Evolutionary conservation across 2,797 vertebrate species (phyloP).

Genomic region (Enteromius trimaculatus): DNA sequence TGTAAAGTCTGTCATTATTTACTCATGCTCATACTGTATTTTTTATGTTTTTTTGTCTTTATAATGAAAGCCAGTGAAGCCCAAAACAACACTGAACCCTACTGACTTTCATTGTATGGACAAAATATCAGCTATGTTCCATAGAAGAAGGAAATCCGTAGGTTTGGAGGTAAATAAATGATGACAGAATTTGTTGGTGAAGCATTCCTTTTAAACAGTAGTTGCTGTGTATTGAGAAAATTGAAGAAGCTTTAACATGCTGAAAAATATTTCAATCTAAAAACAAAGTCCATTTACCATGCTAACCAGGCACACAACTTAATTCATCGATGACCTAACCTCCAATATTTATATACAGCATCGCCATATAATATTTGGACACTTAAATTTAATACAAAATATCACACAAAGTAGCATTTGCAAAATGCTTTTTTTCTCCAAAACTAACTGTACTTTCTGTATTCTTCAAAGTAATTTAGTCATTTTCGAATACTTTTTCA

Average conservation of each 20-base stretch:
- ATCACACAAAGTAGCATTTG: conserved; percentile 10
- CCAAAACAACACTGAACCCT: background rate
- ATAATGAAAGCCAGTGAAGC: background rate
- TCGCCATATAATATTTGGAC: conserved; percentile 13
- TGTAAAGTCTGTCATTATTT: background rate
- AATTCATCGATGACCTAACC: conserved; percentile 1
- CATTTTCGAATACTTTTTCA: background rate
- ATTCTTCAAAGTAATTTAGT: background rate
- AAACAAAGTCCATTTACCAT: conserved; percentile 3
- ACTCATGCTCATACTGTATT: background rate
- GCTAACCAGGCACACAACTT: background rate
- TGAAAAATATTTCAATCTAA: background rate
- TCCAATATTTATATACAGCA: background rate
- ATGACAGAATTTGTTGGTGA: conserved; percentile 1
- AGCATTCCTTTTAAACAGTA: background rate
- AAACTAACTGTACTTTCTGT: background rate
- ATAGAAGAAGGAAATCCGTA: background rate
- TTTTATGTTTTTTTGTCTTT: background rate
- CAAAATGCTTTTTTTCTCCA: background rate
- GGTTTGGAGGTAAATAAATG: background rate
- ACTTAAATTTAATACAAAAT: conserved; percentile 34
- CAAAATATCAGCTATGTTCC: background rate
- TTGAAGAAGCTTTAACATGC: background rate
- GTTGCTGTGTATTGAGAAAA: background rate
- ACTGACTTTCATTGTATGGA: background rate